Percentiles rank a stretch among this genome's conserved stretches.
phyloP scores from a whole-genome alignment of 2,888 invertebrate genomes.

The Macropis europaea region DNA sequence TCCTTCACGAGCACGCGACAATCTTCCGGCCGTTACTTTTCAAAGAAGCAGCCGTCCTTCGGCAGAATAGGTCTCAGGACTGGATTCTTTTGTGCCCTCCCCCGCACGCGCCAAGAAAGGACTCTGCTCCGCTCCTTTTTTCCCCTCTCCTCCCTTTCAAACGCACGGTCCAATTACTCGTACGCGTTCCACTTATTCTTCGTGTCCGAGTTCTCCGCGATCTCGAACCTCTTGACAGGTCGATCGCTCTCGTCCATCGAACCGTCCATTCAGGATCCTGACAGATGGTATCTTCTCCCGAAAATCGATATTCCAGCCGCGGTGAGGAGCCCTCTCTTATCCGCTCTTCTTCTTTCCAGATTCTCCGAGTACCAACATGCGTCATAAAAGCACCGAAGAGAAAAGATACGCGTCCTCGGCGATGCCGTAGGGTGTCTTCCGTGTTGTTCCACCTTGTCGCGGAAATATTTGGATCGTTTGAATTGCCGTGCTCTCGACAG shows the following conservation, averaged over 20 bases:
- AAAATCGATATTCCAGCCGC: not conserved
- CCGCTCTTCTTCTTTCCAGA: not conserved
- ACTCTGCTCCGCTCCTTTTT: slow-evolving; percentile 8
- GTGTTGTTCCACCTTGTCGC: no score
- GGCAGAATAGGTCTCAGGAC: slow-evolving; percentile 19
- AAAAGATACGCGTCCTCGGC: no score
- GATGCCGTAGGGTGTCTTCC: no score
- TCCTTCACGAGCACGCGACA: slow-evolving; percentile 26
- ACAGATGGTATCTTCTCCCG: slow-evolving; percentile 39
- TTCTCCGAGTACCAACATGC: not conserved
- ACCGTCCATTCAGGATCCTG: slow-evolving; percentile 36
- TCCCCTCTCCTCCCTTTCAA: slow-evolving; percentile 6
- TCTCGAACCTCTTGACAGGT: slow-evolving; percentile 54
- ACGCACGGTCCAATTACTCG: slow-evolving; percentile 68
- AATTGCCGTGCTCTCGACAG: no score
- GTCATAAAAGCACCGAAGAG: no score
- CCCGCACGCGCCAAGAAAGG: slow-evolving; percentile 55
- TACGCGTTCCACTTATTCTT: slow-evolving; percentile 50
- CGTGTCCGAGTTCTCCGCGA: slow-evolving; percentile 15
- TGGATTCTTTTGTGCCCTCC: slow-evolving; percentile 51
- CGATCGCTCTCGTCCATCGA: slow-evolving; percentile 40
- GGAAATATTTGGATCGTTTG: no score
- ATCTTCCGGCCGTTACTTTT: slow-evolving; percentile 62
- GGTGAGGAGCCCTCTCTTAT: not conserved
- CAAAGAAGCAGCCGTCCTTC: slow-evolving; percentile 28